A percentile compares a stretch with the other conserved stretches of the same genome.
Conservation (phyloP, 35 echinoderm and acorn worm genomes). For the Eucidaris tribuloides region DNA sequence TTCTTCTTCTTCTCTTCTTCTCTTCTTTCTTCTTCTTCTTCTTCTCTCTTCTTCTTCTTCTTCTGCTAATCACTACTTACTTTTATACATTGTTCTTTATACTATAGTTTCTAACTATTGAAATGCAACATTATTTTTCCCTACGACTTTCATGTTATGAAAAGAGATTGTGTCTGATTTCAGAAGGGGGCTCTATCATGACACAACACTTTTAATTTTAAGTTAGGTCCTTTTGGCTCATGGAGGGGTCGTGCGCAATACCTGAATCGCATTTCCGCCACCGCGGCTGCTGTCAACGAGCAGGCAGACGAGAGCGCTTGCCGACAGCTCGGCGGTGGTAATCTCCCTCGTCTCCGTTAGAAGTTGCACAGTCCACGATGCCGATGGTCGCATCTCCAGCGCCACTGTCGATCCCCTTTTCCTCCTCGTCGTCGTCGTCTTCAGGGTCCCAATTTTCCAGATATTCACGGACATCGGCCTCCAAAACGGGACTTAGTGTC, state of each 20-base stretch:
- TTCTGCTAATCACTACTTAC: too few relatives aligned
- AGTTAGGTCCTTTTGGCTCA: too few relatives aligned
- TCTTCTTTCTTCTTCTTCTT: neutral
- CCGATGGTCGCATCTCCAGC: neutral
- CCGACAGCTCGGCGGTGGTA: neutral
- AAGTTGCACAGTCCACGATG: neutral
- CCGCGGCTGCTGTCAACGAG: neutral
- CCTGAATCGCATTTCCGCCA: neutral
- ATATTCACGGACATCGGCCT: slow-evolving; percentile 16
- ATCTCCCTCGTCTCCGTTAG: neutral
- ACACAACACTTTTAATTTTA: too few relatives aligned
- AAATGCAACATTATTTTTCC: too few relatives aligned
- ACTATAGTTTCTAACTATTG: too few relatives aligned
- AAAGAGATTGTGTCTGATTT: too few relatives aligned
- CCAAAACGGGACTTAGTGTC: slow-evolving; percentile 17
- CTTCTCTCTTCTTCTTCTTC: slow-evolving; percentile 9
- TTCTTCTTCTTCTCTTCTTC: neutral
- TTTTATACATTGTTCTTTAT: too few relatives aligned
- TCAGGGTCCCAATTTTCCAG: neutral
- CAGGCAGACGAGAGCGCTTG: neutral
- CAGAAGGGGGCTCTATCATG: too few relatives aligned
- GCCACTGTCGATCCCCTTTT: neutral
- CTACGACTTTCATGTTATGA: too few relatives aligned
- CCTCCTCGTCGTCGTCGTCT: neutral
- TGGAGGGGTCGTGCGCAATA: too few relatives aligned